Evolutionary conservation across 1,140 invertebrate genomes (phyloP).

Genomic region (Lucilia sericata): DNA sequence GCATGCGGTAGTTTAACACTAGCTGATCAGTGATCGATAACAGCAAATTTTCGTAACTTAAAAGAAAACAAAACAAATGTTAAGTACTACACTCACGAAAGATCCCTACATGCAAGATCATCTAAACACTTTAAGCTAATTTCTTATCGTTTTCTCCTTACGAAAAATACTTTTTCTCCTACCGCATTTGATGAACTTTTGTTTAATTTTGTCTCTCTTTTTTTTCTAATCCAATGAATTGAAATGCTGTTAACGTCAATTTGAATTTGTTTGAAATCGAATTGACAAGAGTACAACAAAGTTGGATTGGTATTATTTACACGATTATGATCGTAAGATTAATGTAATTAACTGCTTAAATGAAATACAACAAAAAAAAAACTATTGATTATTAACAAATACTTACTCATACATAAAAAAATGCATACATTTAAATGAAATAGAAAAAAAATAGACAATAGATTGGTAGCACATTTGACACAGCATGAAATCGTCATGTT

Average conservation of each 20-base stretch:
- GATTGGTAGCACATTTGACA: slow-evolving; percentile 33
- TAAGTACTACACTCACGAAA: too few relatives aligned
- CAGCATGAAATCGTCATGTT: slow-evolving; percentile 44
- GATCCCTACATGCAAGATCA: too few relatives aligned
- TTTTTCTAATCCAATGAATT: slow-evolving; percentile 9
- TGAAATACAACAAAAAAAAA: neutral
- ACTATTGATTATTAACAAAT: slow-evolving; percentile 25
- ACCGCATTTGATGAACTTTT: neutral
- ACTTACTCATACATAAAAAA: neutral
- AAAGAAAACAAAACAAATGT: too few relatives aligned
- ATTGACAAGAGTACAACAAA: slow-evolving; percentile 2
- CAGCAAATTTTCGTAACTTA: too few relatives aligned
- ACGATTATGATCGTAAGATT: slow-evolving; percentile 23
- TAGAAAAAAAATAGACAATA: too few relatives aligned
- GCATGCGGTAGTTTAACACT: too few relatives aligned
- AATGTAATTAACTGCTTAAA: slow-evolving; percentile 15
- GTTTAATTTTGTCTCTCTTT: neutral
- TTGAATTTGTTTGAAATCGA: neutral
- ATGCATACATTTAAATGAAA: neutral
- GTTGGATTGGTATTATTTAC: slow-evolving; percentile 11
- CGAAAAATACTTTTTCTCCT: neutral
- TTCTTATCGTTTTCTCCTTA: too few relatives aligned
- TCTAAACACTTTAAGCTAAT: too few relatives aligned
- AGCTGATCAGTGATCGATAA: too few relatives aligned
- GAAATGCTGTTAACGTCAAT: neutral